These are phyloP conservation scores for Panorpa germanica DNA, from an alignment of 2,888 invertebrate genomes.

Conservation along the genomic window DNA sequence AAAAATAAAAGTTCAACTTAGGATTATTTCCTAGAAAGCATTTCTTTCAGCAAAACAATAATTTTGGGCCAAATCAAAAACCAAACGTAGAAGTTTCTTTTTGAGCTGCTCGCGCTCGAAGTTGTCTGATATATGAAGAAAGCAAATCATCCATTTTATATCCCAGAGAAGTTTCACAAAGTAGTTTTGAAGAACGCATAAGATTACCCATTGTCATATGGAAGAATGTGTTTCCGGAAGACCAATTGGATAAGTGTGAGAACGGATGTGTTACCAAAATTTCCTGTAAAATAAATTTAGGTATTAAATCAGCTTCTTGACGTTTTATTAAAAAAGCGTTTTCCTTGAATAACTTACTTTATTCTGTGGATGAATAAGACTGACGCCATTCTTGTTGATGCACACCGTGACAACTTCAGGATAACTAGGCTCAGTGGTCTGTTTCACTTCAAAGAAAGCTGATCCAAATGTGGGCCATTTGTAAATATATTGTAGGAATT, in stretches of 20 bases:
- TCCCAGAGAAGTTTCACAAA: constrained; percentile 82
- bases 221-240: constrained; percentile 88
- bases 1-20: too few relatives aligned
- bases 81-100: not conserved
- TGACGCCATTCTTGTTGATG: constrained; percentile 81
- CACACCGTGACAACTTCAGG: constrained; percentile 77
- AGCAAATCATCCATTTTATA: constrained; percentile 95
- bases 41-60: not conserved
- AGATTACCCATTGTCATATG: constrained; percentile 91
- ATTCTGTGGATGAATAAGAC: constrained; percentile 69
- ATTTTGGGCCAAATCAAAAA: not conserved
- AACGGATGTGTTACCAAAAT: constrained; percentile 70
- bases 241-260: constrained; percentile 84
- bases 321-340: constrained; percentile 4
- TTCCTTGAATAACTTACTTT: constrained; percentile 38
- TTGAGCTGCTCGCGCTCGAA: constrained; percentile 19
- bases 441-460: constrained; percentile 88
- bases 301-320: constrained; percentile 8
- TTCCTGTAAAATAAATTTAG: constrained; percentile 32
- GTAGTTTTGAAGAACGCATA: constrained; percentile 68
- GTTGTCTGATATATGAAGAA: constrained; percentile 64
- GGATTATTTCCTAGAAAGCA: too few relatives aligned
- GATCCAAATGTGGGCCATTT: constrained; percentile 84
- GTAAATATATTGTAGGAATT: constrained; percentile 57
- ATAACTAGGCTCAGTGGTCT: constrained; percentile 70